These are phyloP conservation scores for Microplitis manilae DNA, from an alignment of 2,888 invertebrate genomes.

Conservation along the genomic window DNA sequence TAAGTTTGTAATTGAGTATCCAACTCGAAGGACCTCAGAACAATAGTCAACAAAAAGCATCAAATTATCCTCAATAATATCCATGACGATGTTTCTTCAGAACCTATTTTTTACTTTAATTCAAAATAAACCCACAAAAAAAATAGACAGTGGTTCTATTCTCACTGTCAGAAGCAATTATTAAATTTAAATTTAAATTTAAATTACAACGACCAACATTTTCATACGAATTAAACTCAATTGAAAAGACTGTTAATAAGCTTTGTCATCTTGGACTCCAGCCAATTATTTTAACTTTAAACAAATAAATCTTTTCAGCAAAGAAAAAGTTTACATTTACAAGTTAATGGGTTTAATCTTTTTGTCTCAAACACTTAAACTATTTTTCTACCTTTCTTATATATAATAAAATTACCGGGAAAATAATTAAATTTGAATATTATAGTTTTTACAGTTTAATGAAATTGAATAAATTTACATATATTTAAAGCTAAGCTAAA, in stretches of 20 bases:
- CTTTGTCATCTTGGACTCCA: not conserved
- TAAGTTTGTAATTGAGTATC: not conserved
- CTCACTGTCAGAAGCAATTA: not conserved
- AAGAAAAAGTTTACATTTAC: not conserved
- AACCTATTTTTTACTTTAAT: no score
- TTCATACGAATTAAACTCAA: conserved; percentile 5
- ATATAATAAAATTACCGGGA: not conserved
- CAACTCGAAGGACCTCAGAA: not conserved
- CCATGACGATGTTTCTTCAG: not conserved
- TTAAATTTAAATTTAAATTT: conserved; percentile 11
- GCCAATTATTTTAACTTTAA: not conserved
- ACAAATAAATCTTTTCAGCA: not conserved
- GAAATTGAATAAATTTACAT: no score
- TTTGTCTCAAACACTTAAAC: no score
- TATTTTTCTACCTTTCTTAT: no score
- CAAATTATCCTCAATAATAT: not conserved
- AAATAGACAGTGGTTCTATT: not conserved
- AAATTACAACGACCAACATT: not conserved
- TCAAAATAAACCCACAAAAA: not conserved
- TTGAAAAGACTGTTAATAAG: conserved; percentile 3
- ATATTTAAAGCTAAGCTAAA: not conserved
- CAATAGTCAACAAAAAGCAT: not conserved
- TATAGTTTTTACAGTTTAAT: no score
- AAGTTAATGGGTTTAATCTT: not conserved
- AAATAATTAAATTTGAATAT: not conserved